Percentiles rank a stretch among this genome's conserved stretches.
These are phyloP conservation scores for Glareola pratincola DNA, from an alignment of 2,113 vertebrate species.

Conservation along the genomic window DNA sequence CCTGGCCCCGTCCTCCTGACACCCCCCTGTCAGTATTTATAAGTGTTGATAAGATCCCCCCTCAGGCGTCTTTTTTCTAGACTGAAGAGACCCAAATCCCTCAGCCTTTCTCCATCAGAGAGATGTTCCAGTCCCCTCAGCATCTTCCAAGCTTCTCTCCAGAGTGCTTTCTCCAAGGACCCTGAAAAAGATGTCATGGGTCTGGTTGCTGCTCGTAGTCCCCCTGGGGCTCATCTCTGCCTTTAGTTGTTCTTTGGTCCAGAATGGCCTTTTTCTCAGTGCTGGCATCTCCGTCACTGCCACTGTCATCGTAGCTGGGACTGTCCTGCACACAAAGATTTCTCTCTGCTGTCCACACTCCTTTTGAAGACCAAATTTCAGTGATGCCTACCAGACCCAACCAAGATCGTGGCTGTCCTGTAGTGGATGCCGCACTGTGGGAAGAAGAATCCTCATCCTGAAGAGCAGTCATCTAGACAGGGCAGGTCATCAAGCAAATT, in stretches of 20 bases:
- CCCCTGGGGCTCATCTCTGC: background rate
- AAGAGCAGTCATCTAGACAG: background rate
- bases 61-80: too few relatives aligned
- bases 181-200: too few relatives aligned
- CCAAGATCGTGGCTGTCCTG: background rate
- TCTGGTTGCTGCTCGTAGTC: background rate
- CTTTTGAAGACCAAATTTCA: background rate
- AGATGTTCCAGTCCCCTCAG: too few relatives aligned
- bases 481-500: background rate
- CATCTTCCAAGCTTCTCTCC: too few relatives aligned
- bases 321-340: background rate
- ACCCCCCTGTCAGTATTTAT: too few relatives aligned
- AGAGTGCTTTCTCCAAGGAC: background rate
- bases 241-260: background rate
- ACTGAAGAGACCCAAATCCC: too few relatives aligned
- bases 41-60: too few relatives aligned
- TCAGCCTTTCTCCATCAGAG: too few relatives aligned
- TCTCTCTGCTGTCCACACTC: background rate
- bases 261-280: background rate
- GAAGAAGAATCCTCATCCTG: background rate
- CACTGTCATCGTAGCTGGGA: background rate
- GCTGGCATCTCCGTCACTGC: too few relatives aligned
- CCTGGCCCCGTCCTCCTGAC: too few relatives aligned
- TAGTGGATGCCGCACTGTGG: background rate
- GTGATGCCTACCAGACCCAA: background rate